Evolutionary conservation across 2,888 invertebrate genomes (phyloP).

Genomic region (Mimumesa dahlbomi): DNA sequence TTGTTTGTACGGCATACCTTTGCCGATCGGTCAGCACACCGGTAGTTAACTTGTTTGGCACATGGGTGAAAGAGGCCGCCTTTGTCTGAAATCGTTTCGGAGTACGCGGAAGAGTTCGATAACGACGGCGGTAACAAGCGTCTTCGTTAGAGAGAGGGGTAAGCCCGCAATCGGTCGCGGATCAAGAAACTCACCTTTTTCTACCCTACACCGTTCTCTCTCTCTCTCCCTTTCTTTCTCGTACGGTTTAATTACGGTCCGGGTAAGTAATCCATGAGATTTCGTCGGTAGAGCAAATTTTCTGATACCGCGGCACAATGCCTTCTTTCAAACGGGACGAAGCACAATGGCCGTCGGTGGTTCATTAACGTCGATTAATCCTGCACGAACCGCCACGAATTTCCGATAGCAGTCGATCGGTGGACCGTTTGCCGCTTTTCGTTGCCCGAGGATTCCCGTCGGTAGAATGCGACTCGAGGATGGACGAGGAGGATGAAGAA

Average conservation of each 20-base stretch:
- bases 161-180: conserved; percentile 31
- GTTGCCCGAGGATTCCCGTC: conserved; percentile 52
- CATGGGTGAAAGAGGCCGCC: background rate
- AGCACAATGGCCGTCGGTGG: background rate
- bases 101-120: conserved; percentile 39
- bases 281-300: background rate
- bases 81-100: conserved; percentile 33
- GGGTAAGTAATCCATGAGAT: background rate
- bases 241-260: conserved; percentile 9
- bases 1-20: too few species aligned
- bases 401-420: conserved; percentile 13
- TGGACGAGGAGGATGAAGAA: conserved; percentile 16
- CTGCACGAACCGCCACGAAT: too few species aligned
- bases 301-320: too few species aligned
- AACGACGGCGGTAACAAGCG: conserved; percentile 45
- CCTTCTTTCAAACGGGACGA: too few species aligned
- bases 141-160: conserved; percentile 45
- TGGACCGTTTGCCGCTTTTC: conserved; percentile 45
- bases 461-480: conserved; percentile 52
- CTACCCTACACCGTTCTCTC: too few species aligned
- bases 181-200: conserved; percentile 31
- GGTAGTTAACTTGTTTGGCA: too few species aligned
- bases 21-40: too few species aligned
- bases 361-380: background rate
- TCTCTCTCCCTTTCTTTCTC: conserved; percentile 30